Conservation (phyloP, 2,113 vertebrate genomes). For the Leptocoma aspasia region DNA sequence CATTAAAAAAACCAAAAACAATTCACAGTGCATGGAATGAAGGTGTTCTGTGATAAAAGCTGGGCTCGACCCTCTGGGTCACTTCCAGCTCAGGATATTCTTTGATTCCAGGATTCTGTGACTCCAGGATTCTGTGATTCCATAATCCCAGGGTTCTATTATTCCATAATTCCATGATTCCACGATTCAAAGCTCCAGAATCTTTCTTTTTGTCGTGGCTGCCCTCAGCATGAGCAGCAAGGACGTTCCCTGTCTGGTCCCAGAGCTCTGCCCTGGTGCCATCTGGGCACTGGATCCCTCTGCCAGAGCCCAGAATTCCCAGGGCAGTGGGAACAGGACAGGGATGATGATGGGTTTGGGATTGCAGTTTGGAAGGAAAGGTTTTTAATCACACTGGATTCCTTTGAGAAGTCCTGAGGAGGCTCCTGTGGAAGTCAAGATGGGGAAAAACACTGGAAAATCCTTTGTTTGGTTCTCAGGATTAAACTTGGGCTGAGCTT, state of each 20-base stretch:
- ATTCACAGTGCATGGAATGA: fast-evolving
- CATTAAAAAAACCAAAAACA: background rate
- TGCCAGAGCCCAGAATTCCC: background rate
- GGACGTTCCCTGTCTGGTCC: background rate
- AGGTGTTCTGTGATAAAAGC: fast-evolving
- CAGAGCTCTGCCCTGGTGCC: background rate
- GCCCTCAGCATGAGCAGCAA: background rate
- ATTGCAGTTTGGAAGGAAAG: background rate
- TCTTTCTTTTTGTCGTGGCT: background rate
- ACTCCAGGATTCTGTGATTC: background rate
- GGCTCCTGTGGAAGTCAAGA: background rate
- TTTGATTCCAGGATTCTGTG: background rate
- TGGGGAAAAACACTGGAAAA: background rate
- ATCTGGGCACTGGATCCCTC: too few relatives aligned
- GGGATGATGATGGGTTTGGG: background rate
- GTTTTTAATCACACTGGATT: background rate
- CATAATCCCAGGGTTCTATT: fast-evolving
- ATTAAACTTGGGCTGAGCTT: background rate
- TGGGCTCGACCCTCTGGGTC: background rate
- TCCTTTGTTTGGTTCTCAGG: background rate
- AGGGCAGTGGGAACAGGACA: background rate
- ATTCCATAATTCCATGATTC: fast-evolving
- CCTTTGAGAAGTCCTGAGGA: background rate
- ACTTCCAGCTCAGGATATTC: background rate
- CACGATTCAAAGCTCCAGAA: background rate